A percentile compares a stretch with the other conserved stretches of the same genome.
These are phyloP conservation scores for Lapara coniferarum DNA, from an alignment of 2,888 invertebrate genomes.

Conservation along the genomic window DNA sequence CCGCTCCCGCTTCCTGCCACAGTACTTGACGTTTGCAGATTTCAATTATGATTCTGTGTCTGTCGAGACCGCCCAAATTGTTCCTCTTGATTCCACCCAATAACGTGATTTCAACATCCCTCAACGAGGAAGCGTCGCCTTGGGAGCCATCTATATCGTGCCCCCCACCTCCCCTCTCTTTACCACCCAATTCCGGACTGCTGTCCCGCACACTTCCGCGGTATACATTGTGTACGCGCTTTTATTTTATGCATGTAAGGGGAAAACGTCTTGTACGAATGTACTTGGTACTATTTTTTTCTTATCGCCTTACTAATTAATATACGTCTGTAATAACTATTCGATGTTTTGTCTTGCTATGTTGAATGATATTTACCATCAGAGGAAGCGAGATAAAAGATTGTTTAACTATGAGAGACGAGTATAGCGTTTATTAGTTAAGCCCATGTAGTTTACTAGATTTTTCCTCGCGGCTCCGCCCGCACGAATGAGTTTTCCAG, in stretches of 20 bases:
- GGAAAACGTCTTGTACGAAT: constrained; percentile 15
- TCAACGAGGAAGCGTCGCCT: constrained; percentile 41
- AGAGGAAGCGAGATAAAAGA: no score
- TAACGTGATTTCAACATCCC: constrained; percentile 38
- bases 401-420: no score
- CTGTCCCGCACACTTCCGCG: constrained; percentile 54
- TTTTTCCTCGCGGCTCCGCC: no score
- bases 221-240: background rate
- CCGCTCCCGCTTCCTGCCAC: constrained; percentile 5
- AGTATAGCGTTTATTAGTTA: no score
- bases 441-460: no score
- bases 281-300: background rate
- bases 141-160: constrained; percentile 38
- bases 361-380: no score
- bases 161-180: constrained; percentile 24
- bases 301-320: no score
- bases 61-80: constrained; percentile 22
- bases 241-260: constrained; percentile 17
- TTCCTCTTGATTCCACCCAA: constrained; percentile 33
- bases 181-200: constrained; percentile 37
- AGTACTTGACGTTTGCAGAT: constrained; percentile 9
- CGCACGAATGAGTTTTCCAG: no score
- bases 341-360: background rate
- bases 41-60: constrained; percentile 22
- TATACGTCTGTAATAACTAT: no score